Base-by-base conservation (phyloP, 2,113 vertebrate genomes). In the Sylvilagus bachmani region DNA sequence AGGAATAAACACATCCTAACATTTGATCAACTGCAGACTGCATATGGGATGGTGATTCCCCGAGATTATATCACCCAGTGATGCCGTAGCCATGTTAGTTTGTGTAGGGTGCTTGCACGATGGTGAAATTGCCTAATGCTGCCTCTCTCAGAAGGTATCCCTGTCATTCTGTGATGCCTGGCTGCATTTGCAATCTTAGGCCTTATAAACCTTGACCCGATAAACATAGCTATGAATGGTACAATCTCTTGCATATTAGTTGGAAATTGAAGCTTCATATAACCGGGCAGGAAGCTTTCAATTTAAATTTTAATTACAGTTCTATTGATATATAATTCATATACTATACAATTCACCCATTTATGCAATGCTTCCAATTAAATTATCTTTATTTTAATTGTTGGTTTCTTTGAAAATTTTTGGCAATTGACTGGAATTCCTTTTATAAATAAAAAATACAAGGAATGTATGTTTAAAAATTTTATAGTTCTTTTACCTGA, bases 311-410 rank as follows among this genome's bases (percentile, higher is more conserved):
- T 92, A 79, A 64, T 80, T 55, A n/a, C 1, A 14, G 24, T 31
- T 66, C 44, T 58, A 64, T 55, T 67, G 79, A 53, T 61, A 61
- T 21, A 51, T 29, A 91, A 62, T 69, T 87, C 36, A 83, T 2
- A 87, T 6, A 17, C 12, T 5, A 33, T 53, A 49, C 10, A 78
- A 70, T 9, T 82, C 22, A 70, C 33, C 36, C 53, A 33, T 25
- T 53, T 75, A 0, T 53, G 66, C 1, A 27, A 3, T 71, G 17
- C 29, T 91, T 89, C 64, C 25, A 64, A 31, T 53, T 58, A 44
- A 84, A 82, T 81, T 90, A 86, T 83, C 27, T 74, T 51, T 86
- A n/a, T 17, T 90, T 84, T 74, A 33, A 95, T 89, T 66, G 44
- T n/a, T 78, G 1, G 19, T 80, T 79, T 77, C 38, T 77, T 83